These are phyloP conservation scores for Pardosa pseudoannulata DNA, from an alignment of 2,888 invertebrate species.

Conservation along the genomic window DNA sequence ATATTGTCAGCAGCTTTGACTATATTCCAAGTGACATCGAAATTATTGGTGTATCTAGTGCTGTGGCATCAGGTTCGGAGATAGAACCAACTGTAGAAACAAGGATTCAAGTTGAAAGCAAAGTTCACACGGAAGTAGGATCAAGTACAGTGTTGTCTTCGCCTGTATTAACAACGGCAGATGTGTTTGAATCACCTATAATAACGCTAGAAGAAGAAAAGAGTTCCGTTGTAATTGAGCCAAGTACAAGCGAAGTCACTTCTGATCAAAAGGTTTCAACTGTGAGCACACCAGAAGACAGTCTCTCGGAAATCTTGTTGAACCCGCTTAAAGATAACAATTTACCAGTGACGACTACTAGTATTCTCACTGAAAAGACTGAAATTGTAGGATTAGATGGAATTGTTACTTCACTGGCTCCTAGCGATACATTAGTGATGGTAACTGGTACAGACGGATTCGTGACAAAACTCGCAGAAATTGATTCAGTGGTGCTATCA, in stretches of 20 bases:
- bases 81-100: constrained; percentile 17
- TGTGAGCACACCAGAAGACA: constrained; percentile 41
- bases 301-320: constrained; percentile 56
- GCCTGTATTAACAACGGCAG: background rate
- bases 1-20: constrained; percentile 49
- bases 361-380: constrained; percentile 51
- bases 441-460: constrained; percentile 70
- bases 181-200: background rate
- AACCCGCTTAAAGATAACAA: constrained; percentile 1
- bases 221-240: background rate
- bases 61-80: constrained; percentile 13
- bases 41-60: constrained; percentile 64
- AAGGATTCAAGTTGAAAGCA: constrained; percentile 44
- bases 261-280: background rate
- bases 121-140: constrained; percentile 36
- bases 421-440: constrained; percentile 53
- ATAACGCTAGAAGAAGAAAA: background rate
- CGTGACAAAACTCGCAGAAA: constrained; percentile 61
- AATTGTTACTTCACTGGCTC: constrained; percentile 47
- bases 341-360: constrained; percentile 48
- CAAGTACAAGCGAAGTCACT: background rate
- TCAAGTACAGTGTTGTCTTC: constrained; percentile 15
- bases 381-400: constrained; percentile 68
- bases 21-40: constrained; percentile 20
- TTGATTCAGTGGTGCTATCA: constrained; percentile 34